Evolutionary conservation across 2,113 vertebrate species (phyloP), one percentile per base, ranked within the genome.

Genomic region (Atrichornis clamosus): DNA sequence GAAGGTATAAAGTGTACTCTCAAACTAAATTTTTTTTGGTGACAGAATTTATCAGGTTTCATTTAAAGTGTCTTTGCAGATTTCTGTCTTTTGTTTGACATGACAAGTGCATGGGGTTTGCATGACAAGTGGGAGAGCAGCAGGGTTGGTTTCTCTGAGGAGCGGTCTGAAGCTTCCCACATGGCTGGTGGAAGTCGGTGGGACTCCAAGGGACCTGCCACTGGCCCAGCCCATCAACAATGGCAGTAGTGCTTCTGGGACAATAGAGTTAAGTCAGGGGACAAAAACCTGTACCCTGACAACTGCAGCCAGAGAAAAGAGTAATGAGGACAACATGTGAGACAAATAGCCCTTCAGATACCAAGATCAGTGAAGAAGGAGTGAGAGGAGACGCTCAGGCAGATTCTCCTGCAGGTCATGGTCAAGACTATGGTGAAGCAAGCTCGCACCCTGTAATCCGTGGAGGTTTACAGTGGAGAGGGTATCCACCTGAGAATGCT

Each of bases 171-270:
- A 33, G 24, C 17, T 50, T 33, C 16, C 30, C 16, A 11, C 49
- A 15, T 20, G 13, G 20, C 16, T 3, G 2, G 9, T 39, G 35
- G 27, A 32, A 32, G 11, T 23, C 21, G 19, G 28, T 14, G 22
- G n/a, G n/a, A n/a, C 56, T 20, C 12, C 2, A 10, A 19, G 27
- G 10, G 56, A 10, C 27, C 16, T 2, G 1, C 26, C 1, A 3
- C 16, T 4, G 35, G n/a, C 50, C 11, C 9, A 35, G 33, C 22
- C 37, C 69, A 42, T 64, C 21, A 24, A 9, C 1, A 3, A 26
- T 53, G 50, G 28, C 23, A 33, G 37, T 9, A 41, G 49, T 32
- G 27, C 7, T 52, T 32, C 68, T 52, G 27, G n/a, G 46, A 68
- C 52, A 70, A 32, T 27, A 39, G 6, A 39, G 35, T 23, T 6